Evolutionary conservation across 2,888 invertebrate species (phyloP).

Genomic region (Thyatira batis): DNA sequence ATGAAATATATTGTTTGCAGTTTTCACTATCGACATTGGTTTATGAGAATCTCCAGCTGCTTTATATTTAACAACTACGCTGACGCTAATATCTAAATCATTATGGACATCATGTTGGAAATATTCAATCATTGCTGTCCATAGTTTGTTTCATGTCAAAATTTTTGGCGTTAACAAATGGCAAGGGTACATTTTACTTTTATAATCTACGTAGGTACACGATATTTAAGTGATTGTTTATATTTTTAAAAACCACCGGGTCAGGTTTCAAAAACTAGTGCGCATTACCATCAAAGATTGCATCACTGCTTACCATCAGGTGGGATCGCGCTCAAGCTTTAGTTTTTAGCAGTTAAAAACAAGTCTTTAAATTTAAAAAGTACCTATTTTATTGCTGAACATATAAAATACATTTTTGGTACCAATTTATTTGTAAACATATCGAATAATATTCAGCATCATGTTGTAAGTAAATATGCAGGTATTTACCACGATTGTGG

Average conservation of each 20-base stretch:
- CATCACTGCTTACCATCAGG: no score
- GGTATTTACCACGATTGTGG: slow-evolving; percentile 57
- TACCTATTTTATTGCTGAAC: neutral
- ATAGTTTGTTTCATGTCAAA: neutral
- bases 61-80: neutral
- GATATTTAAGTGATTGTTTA: no score
- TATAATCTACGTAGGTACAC: no score
- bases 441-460: neutral
- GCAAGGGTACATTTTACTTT: no score
- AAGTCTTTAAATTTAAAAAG: neutral
- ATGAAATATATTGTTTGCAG: neutral
- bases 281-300: no score
- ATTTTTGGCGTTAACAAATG: neutral
- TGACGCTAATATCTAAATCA: neutral
- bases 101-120: neutral
- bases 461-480: neutral
- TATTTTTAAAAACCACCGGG: no score
- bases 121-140: neutral
- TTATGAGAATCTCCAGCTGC: neutral
- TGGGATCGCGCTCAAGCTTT: no score
- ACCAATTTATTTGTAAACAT: neutral
- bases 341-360: slow-evolving; percentile 17
- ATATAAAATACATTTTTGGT: neutral
- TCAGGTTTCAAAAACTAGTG: no score
- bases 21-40: neutral